Base-by-base conservation (phyloP, 2,888 invertebrate species). In the Drosophila dives region DNA sequence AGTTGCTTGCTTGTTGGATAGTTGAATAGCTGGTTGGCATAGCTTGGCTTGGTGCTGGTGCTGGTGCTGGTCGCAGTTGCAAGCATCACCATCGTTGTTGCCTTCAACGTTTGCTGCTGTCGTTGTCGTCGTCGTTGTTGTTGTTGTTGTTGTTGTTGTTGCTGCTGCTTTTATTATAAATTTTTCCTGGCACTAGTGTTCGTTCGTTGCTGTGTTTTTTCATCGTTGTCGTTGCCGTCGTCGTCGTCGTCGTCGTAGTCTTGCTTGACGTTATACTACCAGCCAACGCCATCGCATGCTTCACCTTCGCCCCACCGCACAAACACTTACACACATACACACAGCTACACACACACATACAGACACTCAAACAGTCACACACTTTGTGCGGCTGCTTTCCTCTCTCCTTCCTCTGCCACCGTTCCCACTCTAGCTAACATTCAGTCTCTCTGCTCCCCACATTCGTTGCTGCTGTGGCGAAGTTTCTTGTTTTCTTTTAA, bases 231-330 rank as follows among this genome's bases (percentile, higher is more conserved):
- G 61, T 77, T 32, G 67, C 55, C 63, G 54, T 70, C 77, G 86
- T 60, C 67, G 72, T 72, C 74, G 64, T 65, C 65, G 59, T 72
- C 78, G 84, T 65, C 69, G 71, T 75, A 75, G 77, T 75, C 82
- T 83, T 85, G 83, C 83, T 79, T 80, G 86, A 74, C 77, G 79
- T 82, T 75, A 68, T 81, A 75, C 62, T 81, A 72, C 59, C 81
- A 80, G 58, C 77, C 63, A 87, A 80, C 85, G 85, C 90, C 88
- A 90, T 90, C 80, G 91, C 86, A 88, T 89, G 89, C 89, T 90
- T 90, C 86, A 89, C 83, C 91, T 88, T 89, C 88, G 90, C 86
- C 90, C 89, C 85, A 78, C 86, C 83, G 78, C 71, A 82, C 83
- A 67, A 64, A 66, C 45, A 45, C 83, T 75, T 70, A 82, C 61